These are phyloP conservation scores for Tachina grossa DNA, from an alignment of 2,888 invertebrate species.

Conservation along the genomic window DNA sequence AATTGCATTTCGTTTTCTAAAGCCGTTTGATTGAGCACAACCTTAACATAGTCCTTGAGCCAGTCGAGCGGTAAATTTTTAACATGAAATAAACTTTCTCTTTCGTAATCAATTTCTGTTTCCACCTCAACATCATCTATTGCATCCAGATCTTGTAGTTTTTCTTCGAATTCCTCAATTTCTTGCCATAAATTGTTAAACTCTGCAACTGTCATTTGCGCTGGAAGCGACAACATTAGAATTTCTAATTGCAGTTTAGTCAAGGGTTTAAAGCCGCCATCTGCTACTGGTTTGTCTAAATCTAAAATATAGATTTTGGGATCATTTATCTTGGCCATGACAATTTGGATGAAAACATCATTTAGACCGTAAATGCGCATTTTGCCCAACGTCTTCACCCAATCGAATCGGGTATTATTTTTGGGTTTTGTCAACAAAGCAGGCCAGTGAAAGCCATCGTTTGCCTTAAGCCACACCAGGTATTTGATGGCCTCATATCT, in stretches of 20 bases:
- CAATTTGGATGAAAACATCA: constrained; percentile 70
- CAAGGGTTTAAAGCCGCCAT: constrained; percentile 67
- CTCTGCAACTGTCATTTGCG: background rate
- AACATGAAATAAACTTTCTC: constrained; percentile 36
- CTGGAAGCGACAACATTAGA: constrained; percentile 59
- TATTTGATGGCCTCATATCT: constrained; percentile 58
- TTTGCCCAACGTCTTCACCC: constrained; percentile 71
- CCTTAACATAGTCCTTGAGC: constrained; percentile 67
- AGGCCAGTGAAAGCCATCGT: constrained; percentile 69
- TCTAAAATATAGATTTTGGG: constrained; percentile 54
- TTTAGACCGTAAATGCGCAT: constrained; percentile 72
- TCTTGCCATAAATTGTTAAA: constrained; percentile 60
- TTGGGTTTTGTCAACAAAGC: constrained; percentile 39
- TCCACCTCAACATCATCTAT: constrained; percentile 58
- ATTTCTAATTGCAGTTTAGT: constrained; percentile 31
- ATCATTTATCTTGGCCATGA: constrained; percentile 59
- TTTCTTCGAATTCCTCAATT: constrained; percentile 63
- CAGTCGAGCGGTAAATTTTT: constrained; percentile 66
- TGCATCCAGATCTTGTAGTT: constrained; percentile 50
- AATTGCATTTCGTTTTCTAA: constrained; percentile 59
- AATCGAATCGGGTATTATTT: constrained; percentile 57
- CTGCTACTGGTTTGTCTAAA: constrained; percentile 70
- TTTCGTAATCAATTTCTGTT: constrained; percentile 34
- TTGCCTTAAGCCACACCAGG: constrained; percentile 60
- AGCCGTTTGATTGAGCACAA: constrained; percentile 53